Conservation (phyloP, 2,113 vertebrate species). For the Riparia riparia region DNA sequence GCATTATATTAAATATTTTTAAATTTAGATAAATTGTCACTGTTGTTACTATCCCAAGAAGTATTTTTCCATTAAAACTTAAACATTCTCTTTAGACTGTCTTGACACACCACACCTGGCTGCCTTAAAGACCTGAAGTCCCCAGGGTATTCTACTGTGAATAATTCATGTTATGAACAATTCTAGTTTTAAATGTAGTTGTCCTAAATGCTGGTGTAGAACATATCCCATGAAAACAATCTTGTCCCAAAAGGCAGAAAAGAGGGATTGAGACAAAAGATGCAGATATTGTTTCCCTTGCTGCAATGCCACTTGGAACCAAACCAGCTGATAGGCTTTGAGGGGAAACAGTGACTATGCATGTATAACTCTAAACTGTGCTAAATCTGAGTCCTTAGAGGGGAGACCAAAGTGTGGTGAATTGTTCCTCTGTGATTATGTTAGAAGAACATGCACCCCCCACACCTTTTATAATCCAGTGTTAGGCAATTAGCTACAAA, state of each 20-base stretch:
- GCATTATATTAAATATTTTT: neutral
- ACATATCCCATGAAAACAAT: constrained; percentile 7
- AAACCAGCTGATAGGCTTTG: neutral
- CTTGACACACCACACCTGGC: constrained; percentile 27
- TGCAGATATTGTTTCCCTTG: neutral
- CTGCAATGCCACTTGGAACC: neutral
- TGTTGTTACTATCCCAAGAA: neutral
- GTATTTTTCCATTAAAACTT: neutral
- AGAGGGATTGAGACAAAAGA: neutral
- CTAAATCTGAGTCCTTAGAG: constrained; percentile 45
- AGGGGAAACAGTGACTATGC: constrained; percentile 7
- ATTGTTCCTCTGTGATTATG: constrained; percentile 59
- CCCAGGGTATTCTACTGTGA: neutral
- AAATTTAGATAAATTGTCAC: neutral
- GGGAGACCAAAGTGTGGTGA: neutral
- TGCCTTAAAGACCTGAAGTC: neutral
- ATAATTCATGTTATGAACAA: constrained; percentile 48
- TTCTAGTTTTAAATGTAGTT: constrained; percentile 42
- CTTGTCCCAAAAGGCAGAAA: constrained; percentile 17
- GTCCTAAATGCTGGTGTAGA: neutral
- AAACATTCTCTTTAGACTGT: neutral
- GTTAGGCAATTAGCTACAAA: constrained; percentile 25
- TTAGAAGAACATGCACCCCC: constrained; percentile 11
- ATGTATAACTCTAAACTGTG: constrained; percentile 34
- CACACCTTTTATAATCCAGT: constrained; percentile 31